These are phyloP conservation scores for Leptopilina clavipes DNA, from an alignment of 1,140 invertebrate species.

Conservation along the genomic window DNA sequence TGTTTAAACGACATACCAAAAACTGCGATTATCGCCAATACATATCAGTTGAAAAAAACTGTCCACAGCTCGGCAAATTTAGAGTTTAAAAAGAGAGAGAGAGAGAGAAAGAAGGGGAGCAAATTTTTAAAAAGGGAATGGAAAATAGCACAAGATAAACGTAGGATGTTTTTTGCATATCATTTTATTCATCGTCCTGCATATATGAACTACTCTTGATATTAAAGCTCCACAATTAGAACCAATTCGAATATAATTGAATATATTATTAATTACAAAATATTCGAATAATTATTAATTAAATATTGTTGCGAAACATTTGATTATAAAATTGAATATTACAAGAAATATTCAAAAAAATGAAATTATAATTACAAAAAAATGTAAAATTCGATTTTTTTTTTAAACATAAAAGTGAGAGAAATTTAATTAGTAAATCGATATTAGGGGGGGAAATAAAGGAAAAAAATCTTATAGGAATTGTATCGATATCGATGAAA, in stretches of 20 bases:
- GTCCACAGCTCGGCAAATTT: background rate
- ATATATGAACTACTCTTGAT: background rate
- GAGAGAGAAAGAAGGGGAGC: background rate
- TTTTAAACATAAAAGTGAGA: background rate
- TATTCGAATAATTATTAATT: too few relatives aligned
- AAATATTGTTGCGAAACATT: too few relatives aligned
- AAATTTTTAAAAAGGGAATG: background rate
- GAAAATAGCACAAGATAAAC: background rate
- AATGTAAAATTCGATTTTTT: too few relatives aligned
- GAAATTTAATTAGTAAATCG: background rate
- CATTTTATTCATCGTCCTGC: slow-evolving; percentile 21
- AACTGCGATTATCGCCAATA: slow-evolving; percentile 23
- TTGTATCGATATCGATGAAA: slow-evolving; percentile 21
- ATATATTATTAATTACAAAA: background rate
- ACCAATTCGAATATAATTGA: background rate
- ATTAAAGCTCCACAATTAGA: slow-evolving; percentile 6
- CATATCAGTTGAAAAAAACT: slow-evolving; percentile 17
- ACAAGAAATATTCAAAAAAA: too few relatives aligned
- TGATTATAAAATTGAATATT: too few relatives aligned
- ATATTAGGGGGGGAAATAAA: background rate
- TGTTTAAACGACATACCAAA: background rate
- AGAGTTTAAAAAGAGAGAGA: background rate
- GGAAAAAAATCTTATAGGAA: slow-evolving; percentile 1
- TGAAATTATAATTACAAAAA: background rate
- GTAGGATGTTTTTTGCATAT: slow-evolving; percentile 23